These are phyloP conservation scores for Leptinotarsa texana DNA, from an alignment of 1,140 invertebrate genomes.

Conservation along the genomic window DNA sequence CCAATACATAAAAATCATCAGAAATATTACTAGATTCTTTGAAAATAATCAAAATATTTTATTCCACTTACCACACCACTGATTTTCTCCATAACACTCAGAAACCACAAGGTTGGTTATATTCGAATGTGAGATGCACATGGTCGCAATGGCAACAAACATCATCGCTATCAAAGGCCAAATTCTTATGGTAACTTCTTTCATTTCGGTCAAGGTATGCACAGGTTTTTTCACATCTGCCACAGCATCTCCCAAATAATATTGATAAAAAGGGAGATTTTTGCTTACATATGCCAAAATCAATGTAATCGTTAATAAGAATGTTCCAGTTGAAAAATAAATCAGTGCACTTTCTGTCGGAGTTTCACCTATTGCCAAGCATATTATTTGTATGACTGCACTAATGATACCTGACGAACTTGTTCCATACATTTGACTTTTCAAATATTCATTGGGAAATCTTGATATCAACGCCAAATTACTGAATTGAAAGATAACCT, in stretches of 20 bases:
- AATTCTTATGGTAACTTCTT: background rate
- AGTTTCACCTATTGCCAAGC: background rate
- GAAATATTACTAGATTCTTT: no score
- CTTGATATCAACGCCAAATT: conserved; percentile 15
- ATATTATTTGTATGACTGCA: conserved; percentile 17
- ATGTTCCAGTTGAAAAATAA: conserved; percentile 7
- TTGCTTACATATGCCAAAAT: background rate
- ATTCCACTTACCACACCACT: conserved; percentile 7
- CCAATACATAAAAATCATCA: no score
- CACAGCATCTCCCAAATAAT: background rate
- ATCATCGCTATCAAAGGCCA: conserved; percentile 1
- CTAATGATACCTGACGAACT: background rate
- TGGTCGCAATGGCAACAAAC: conserved; percentile 4
- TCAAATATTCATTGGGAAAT: conserved; percentile 17
- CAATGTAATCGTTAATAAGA: background rate
- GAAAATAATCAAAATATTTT: no score
- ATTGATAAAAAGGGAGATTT: background rate
- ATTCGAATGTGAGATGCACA: background rate
- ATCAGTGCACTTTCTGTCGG: background rate
- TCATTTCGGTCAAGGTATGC: conserved; percentile 9
- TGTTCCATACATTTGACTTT: conserved; percentile 12
- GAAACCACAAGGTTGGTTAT: conserved; percentile 25
- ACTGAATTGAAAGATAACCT: conserved; percentile 7
- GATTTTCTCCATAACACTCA: conserved; percentile 8
- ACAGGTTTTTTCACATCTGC: background rate